A percentile compares a stretch with the other conserved stretches of the same genome.
phyloP scores from a whole-genome alignment of 2,797 vertebrate genomes.

The Zonotrichia albicollis region DNA sequence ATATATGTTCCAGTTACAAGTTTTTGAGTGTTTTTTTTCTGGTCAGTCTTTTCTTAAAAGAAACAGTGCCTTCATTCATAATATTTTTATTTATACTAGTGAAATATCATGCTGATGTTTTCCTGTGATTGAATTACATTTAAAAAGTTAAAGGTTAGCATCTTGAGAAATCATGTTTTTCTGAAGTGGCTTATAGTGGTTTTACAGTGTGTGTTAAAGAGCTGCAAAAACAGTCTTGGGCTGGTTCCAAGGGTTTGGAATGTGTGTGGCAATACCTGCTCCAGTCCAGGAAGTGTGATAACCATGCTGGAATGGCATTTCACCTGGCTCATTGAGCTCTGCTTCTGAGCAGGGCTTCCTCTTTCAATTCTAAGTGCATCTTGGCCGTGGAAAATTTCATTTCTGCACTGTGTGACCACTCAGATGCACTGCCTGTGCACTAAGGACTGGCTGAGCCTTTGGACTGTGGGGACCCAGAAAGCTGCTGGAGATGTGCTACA shows the following conservation, averaged over 20 bases:
- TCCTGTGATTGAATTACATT: background rate
- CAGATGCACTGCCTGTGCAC: accelerated
- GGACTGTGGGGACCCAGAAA: background rate
- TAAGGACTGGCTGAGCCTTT: accelerated
- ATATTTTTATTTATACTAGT: background rate
- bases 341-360: background rate
- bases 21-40: background rate
- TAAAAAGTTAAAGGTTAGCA: background rate
- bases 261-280: background rate
- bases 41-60: background rate
- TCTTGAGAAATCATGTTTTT: background rate
- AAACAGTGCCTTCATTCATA: background rate
- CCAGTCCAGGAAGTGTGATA: background rate
- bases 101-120: background rate
- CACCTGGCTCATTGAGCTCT: background rate
- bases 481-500: background rate
- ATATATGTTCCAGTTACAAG: background rate
- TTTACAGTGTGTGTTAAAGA: background rate
- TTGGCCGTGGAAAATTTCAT: accelerated
- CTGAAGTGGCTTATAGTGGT: background rate
- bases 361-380: background rate
- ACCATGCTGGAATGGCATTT: background rate
- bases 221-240: background rate
- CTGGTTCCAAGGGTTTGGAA: background rate
- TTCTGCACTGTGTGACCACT: accelerated